Conservation (phyloP, 1,140 invertebrate species). For the Drosophila takahashii region DNA sequence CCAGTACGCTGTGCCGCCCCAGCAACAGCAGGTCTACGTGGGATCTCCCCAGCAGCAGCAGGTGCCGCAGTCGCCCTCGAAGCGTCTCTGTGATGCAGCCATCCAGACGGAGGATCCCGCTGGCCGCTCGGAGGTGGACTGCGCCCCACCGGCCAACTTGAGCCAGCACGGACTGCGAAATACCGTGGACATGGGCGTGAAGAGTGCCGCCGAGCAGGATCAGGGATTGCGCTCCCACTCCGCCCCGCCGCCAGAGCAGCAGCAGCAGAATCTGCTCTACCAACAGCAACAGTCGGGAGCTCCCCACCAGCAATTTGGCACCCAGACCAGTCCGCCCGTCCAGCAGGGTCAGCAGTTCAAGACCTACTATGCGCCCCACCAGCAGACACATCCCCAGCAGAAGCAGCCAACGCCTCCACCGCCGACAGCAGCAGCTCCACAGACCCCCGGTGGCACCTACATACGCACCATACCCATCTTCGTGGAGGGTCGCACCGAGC, state of each 20-base stretch:
- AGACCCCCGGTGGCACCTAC: conserved; percentile 73
- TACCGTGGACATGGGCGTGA: conserved; percentile 91
- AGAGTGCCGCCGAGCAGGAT: conserved; percentile 86
- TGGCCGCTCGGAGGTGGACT: conserved; percentile 68
- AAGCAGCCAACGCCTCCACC: conserved; percentile 77
- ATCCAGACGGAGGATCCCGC: conserved; percentile 85
- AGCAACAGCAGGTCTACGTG: conserved; percentile 60
- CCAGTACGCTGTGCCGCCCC: conserved; percentile 28
- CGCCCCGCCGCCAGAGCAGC: conserved; percentile 78
- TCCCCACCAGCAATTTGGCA: conserved; percentile 64
- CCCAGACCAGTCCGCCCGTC: conserved; percentile 73
- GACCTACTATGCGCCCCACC: conserved; percentile 69
- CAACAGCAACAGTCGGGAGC: conserved; percentile 84
- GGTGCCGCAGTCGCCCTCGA: conserved; percentile 70
- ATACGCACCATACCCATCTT: conserved; percentile 95
- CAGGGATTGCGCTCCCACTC: conserved; percentile 86
- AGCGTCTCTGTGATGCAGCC: conserved; percentile 80
- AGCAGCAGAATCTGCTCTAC: conserved; percentile 85
- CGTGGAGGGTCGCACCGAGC: conserved; percentile 92
- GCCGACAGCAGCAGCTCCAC: conserved; percentile 38
- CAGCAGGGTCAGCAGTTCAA: conserved; percentile 56
- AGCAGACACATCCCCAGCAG: conserved; percentile 76
- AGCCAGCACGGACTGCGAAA: conserved; percentile 90
- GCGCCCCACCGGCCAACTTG: conserved; percentile 82
- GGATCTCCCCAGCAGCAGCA: conserved; percentile 64